A percentile compares a stretch with the other conserved stretches of the same genome.
Conservation (phyloP, 2,797 vertebrate genomes). For the Rousettus madagascariensis region DNA sequence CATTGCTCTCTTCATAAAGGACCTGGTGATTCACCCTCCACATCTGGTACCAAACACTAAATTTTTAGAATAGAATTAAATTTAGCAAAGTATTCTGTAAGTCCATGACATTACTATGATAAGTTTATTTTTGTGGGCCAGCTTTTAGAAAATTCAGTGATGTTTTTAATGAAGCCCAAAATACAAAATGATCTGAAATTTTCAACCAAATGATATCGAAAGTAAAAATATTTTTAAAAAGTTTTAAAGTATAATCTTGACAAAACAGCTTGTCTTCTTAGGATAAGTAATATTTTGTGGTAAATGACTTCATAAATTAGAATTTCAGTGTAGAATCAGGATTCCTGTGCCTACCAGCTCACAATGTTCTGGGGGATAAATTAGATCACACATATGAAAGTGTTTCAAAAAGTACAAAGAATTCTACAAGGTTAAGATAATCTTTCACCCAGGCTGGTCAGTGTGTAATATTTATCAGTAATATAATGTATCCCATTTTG, state of each 20-base stretch:
- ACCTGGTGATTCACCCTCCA: not conserved
- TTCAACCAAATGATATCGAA: not conserved
- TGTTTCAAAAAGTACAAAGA: constrained; percentile 35
- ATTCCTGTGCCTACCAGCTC: not conserved
- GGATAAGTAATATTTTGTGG: not conserved
- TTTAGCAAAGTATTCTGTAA: not conserved
- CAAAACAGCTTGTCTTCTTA: not conserved
- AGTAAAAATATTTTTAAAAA: not conserved
- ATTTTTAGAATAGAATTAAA: constrained; percentile 41
- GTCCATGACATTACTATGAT: not conserved
- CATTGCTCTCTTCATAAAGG: not conserved
- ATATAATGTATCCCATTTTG: not conserved
- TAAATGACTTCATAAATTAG: not conserved
- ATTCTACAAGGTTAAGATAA: not conserved
- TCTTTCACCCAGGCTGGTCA: not conserved
- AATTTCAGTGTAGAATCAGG: not conserved
- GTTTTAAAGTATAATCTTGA: not conserved
- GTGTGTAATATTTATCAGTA: not conserved
- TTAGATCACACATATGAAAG: not conserved
- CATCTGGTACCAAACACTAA: not conserved
- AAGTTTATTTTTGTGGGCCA: not conserved
- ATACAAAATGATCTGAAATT: constrained; percentile 6
- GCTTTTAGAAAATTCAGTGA: not conserved
- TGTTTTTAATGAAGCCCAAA: not conserved
- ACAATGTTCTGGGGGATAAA: not conserved